phyloP scores from a whole-genome alignment of 1,140 invertebrate species.

The Drosophila ananassae region DNA sequence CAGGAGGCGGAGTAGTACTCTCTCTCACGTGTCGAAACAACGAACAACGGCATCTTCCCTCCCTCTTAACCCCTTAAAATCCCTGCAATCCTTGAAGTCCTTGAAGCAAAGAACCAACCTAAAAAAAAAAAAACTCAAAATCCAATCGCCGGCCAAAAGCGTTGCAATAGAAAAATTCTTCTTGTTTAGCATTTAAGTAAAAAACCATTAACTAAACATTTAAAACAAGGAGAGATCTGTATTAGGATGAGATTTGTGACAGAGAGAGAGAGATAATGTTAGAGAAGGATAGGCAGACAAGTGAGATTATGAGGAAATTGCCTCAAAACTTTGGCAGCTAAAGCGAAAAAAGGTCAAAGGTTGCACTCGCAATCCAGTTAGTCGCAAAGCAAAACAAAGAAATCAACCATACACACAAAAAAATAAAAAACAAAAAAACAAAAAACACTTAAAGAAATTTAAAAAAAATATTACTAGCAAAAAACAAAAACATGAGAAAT shows the following conservation, averaged over 20 bases:
- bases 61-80: too few species aligned
- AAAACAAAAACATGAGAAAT: constrained; percentile 44
- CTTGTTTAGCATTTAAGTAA: constrained; percentile 80
- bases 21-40: constrained; percentile 55
- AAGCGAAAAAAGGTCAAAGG: constrained; percentile 12
- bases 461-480: constrained; percentile 60
- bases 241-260: neutral
- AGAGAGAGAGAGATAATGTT: constrained; percentile 4
- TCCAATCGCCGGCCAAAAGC: constrained; percentile 27
- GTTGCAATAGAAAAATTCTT: constrained; percentile 79
- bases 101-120: constrained; percentile 7
- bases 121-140: neutral
- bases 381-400: constrained; percentile 71
- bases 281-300: neutral
- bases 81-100: neutral
- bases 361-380: constrained; percentile 56
- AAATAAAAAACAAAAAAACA: constrained; percentile 9
- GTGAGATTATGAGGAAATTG: constrained; percentile 35
- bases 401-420: constrained; percentile 54
- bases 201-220: constrained; percentile 34
- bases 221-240: constrained; percentile 17
- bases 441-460: constrained; percentile 37
- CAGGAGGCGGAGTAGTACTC: constrained; percentile 8
- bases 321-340: constrained; percentile 34
- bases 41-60: constrained; percentile 54